Percentiles rank a stretch among this genome's conserved stretches.
phyloP scores from a whole-genome alignment of 1,140 invertebrate genomes.

The Dreissena polymorpha region DNA sequence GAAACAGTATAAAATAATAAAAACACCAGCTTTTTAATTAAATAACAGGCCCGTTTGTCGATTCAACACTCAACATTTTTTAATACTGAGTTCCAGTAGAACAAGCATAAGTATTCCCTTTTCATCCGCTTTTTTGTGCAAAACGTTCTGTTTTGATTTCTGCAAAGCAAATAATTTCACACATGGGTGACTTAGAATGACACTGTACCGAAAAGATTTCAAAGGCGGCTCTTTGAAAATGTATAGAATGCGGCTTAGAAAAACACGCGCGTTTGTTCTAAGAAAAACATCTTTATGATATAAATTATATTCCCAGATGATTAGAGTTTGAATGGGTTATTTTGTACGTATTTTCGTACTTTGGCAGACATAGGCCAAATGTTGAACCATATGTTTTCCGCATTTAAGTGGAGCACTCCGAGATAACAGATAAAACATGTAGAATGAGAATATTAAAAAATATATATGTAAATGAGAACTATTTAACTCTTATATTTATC shows the following conservation, averaged over 20 bases:
- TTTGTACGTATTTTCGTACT: neutral
- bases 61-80: no score
- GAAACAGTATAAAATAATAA: no score
- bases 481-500: no score
- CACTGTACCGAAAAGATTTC: neutral
- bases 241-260: neutral
- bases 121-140: slow-evolving; percentile 27
- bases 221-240: neutral
- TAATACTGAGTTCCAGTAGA: no score
- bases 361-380: neutral
- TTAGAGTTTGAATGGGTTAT: neutral
- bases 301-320: neutral
- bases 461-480: no score
- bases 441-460: no score
- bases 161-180: slow-evolving; percentile 41
- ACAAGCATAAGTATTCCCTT: neutral
- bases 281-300: slow-evolving; percentile 12
- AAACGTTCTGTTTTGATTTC: slow-evolving; percentile 19
- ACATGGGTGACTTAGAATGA: slow-evolving; percentile 20
- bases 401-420: no score
- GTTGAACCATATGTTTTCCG: no score
- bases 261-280: neutral
- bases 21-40: no score
- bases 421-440: no score
- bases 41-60: no score